Conservation (phyloP, 1,140 invertebrate genomes). For the Sycobia sp. region DNA sequence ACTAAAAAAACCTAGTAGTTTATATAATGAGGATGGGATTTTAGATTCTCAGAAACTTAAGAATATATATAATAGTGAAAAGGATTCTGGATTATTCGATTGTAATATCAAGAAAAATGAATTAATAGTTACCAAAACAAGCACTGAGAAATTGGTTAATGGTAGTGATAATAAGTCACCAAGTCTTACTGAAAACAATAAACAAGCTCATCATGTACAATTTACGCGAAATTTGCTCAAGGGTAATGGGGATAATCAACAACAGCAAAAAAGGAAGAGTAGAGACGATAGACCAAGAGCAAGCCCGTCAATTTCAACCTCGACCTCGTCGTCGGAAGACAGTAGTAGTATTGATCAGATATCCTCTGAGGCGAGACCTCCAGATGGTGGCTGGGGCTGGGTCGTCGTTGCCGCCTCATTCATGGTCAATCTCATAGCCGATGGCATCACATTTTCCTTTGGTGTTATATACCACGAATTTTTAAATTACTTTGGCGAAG, state of each 20-base stretch:
- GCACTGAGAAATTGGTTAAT: conserved; percentile 46
- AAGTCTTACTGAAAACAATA: conserved; percentile 55
- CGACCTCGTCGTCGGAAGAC: conserved; percentile 61
- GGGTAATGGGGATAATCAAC: conserved; percentile 37
- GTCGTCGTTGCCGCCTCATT: conserved; percentile 85
- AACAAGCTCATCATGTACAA: conserved; percentile 64
- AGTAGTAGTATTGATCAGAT: conserved; percentile 68
- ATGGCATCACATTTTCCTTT: conserved; percentile 92
- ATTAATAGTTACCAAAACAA: conserved; percentile 23
- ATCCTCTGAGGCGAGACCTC: conserved; percentile 68
- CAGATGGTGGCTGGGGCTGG: conserved; percentile 81
- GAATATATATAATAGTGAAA: conserved; percentile 40
- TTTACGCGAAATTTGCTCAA: conserved; percentile 55
- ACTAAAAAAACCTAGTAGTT: conserved; percentile 44
- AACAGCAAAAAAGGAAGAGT: conserved; percentile 53
- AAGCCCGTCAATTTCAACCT: conserved; percentile 57
- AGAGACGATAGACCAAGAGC: conserved; percentile 41
- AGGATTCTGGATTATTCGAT: conserved; percentile 35
- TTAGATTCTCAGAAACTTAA: conserved; percentile 40
- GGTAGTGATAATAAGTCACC: conserved; percentile 40
- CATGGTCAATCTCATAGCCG: conserved; percentile 89
- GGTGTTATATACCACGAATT: conserved; percentile 90
- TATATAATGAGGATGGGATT: conserved; percentile 38
- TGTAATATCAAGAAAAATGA: conserved; percentile 7
- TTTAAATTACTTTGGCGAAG: conserved; percentile 80